Conservation (phyloP, 2,888 invertebrate genomes). For the Yponomeuta plumbellus region DNA sequence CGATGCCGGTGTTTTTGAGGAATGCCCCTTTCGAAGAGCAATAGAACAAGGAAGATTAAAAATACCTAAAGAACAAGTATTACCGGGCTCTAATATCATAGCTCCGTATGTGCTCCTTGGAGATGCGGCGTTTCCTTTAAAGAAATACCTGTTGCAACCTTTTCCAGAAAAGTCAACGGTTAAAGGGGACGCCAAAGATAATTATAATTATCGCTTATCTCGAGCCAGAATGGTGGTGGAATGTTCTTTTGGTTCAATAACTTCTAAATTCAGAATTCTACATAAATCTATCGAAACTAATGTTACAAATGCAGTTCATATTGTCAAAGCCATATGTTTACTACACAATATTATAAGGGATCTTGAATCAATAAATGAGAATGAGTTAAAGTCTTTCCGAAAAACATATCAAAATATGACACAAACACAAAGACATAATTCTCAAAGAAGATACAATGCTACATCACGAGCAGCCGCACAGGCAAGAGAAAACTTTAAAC, state of each 20-base stretch:
- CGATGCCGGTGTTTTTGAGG: conserved; percentile 25
- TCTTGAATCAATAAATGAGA: no score
- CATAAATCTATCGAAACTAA: conserved; percentile 26
- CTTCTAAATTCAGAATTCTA: conserved; percentile 27
- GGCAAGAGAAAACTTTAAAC: no score
- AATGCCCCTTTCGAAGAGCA: conserved; percentile 20
- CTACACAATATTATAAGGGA: no score
- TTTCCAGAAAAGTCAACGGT: conserved; percentile 19
- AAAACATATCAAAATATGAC: no score
- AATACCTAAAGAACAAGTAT: conserved; percentile 25
- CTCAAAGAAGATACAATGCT: no score
- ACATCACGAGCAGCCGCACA: no score
- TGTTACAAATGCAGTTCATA: conserved; percentile 26
- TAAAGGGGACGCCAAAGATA: conserved; percentile 25
- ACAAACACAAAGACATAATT: no score
- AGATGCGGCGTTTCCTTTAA: conserved; percentile 26
- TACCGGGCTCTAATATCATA: conserved; percentile 21
- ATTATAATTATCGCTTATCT: conserved; percentile 26
- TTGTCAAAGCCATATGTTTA: conserved; percentile 25
- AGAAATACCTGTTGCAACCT: conserved; percentile 22
- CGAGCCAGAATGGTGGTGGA: conserved; percentile 26
- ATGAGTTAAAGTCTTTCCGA: no score
- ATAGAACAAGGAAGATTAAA: conserved; percentile 25
- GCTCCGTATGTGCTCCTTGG: conserved; percentile 20
- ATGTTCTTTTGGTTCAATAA: conserved; percentile 28